Base-by-base conservation (phyloP, 2,888 invertebrate species). In the Mythimna ferrago region DNA sequence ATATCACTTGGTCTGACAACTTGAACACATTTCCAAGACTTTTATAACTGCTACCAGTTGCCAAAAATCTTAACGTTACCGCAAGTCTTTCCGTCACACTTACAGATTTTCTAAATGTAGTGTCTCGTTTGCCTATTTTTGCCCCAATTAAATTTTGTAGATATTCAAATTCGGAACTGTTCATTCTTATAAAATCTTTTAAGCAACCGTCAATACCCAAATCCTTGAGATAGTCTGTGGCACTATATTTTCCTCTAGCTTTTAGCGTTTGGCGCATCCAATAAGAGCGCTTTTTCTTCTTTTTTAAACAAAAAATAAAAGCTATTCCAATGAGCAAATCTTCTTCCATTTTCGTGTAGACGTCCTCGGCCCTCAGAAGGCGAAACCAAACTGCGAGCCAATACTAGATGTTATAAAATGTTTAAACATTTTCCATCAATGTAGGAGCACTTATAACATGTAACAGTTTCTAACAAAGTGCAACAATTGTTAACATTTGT, bases 1-100 rank as follows among this genome's bases (percentile, higher is more conserved):
- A 77, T 81, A 85, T 86, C 64, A 80, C 67, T 79, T 85, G 86
- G 63, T 81, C 70, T 81, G 84, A 83, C 66, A 86, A 38, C 69
- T 82, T 84, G 71, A 85, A 84, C 75, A 85, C 77, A 84, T 84
- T 54, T 84, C 76, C 80, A 78, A 86, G 82, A 80, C 86, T 85
- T 77, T 71, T 76, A 80, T 85, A 86, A 76, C 80, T 78, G 80
- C 80, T 78, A 77, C 86, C 86, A 76, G 77, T 83, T 81, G 84
- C 83, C 71, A 86, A 82, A 84, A 67, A 67, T 67, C 84, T 81
- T 81, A 85, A 81, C 63, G 76, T 82, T 73, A 85, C 76, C 54
- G 79, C 83, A 71, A 85, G 71, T 79, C 72, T 84, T 78, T 82
- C 78, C 73, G 72, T 70, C 64, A 70, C 57, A 70, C 70, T 70